A percentile compares a stretch with the other conserved stretches of the same genome.
Evolutionary conservation across 2,113 vertebrate species (phyloP).

Genomic region (Bettongia penicillata): DNA sequence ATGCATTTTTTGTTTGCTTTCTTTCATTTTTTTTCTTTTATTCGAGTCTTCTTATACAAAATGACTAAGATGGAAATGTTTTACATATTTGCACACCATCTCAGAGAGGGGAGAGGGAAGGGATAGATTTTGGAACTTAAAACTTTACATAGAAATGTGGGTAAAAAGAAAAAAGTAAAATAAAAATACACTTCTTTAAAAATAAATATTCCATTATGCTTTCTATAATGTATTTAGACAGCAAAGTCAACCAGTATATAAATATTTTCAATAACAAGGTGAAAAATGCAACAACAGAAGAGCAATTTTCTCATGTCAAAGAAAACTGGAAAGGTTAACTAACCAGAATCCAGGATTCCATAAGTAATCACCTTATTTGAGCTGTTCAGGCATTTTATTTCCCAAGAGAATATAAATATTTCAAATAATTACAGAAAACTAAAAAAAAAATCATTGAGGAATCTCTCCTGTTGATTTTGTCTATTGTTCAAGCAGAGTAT

Average conservation of each 20-base stretch:
- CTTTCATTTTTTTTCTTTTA: too few relatives aligned
- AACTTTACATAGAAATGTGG: too few relatives aligned
- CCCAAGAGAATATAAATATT: not conserved
- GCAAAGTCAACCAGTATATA: not conserved
- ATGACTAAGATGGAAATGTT: too few relatives aligned
- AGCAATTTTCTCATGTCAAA: not conserved
- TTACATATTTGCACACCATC: too few relatives aligned
- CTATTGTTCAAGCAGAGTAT: not conserved
- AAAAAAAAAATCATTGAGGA: not conserved
- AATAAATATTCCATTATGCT: not conserved
- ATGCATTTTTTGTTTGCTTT: too few relatives aligned
- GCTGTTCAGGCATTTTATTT: not conserved
- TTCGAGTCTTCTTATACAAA: too few relatives aligned
- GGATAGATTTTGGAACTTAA: too few relatives aligned
- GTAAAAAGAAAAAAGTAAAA: too few relatives aligned
- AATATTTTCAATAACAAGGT: not conserved
- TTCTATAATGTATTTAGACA: not conserved
- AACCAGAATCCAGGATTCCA: not conserved
- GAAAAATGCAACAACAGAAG: not conserved
- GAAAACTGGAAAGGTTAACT: not conserved
- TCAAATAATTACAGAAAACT: not conserved
- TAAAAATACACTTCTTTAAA: too few relatives aligned
- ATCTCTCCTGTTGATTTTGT: not conserved
- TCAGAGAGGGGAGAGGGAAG: too few relatives aligned
- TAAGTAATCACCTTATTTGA: not conserved